Evolutionary conservation across 2,113 vertebrate species (phyloP).

Genomic region (Mustelus asterias): DNA sequence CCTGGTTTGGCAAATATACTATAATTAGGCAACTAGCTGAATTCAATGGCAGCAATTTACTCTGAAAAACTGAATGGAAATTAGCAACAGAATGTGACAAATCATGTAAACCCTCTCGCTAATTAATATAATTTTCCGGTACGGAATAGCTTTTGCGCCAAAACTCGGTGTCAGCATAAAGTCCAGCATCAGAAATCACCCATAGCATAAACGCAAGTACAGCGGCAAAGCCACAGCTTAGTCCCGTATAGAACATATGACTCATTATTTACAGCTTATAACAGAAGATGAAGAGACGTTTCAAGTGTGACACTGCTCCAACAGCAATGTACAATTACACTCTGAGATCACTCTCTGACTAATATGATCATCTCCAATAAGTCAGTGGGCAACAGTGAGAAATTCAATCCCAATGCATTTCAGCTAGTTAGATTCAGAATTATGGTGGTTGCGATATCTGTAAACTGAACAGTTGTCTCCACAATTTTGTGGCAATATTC

Average conservation of each 20-base stretch:
- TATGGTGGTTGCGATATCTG: neutral
- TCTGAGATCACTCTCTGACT: conserved; percentile 29
- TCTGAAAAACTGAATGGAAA: conserved; percentile 9
- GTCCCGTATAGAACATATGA: conserved; percentile 15
- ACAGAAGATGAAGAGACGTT: conserved; percentile 22
- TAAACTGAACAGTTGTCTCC: neutral
- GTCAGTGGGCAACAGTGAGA: neutral
- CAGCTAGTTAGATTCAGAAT: neutral
- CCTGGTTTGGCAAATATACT: neutral
- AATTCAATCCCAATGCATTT: neutral
- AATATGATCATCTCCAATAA: neutral
- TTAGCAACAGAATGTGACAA: neutral
- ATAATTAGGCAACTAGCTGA: neutral
- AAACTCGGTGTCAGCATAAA: neutral
- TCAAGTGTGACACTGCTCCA: neutral
- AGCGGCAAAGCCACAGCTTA: neutral
- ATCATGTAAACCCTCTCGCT: neutral
- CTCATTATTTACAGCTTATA: conserved; percentile 31
- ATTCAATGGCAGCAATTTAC: neutral
- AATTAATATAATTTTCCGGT: neutral
- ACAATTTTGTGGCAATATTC: neutral
- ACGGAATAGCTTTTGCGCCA: neutral
- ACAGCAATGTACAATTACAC: conserved; percentile 25
- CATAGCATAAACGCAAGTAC: neutral
- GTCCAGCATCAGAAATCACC: neutral